Conservation (phyloP, 2,113 vertebrate species). For the Otocyon megalotis region DNA sequence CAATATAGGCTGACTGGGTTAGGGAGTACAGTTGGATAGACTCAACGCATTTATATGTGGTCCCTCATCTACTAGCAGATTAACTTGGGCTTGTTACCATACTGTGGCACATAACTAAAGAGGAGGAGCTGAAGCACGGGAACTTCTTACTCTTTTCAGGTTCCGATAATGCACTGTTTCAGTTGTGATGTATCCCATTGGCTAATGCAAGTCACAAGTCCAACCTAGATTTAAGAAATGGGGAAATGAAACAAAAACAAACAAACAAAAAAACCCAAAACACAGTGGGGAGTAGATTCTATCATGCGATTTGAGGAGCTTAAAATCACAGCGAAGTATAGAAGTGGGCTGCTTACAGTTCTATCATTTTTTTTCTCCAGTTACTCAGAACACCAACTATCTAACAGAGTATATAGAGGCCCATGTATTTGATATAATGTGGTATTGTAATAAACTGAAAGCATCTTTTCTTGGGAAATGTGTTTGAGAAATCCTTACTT, state of each 20-base stretch:
- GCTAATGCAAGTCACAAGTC: background rate
- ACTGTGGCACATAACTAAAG: background rate
- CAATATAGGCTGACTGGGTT: background rate
- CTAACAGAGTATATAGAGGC: rapidly evolving
- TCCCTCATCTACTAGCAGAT: background rate
- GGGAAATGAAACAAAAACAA: no score
- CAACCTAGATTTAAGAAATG: background rate
- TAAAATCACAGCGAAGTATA: background rate
- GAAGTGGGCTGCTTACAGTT: background rate
- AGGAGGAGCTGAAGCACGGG: background rate
- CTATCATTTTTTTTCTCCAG: background rate
- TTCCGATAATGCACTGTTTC: background rate
- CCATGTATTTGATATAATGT: background rate
- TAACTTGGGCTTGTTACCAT: background rate
- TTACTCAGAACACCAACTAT: background rate
- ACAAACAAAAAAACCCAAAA: no score
- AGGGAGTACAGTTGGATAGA: background rate
- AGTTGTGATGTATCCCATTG: background rate
- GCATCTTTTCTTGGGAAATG: background rate
- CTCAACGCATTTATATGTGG: rapidly evolving
- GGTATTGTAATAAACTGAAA: background rate
- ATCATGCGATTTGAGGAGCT: background rate
- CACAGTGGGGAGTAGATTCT: no score
- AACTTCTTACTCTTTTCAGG: background rate
- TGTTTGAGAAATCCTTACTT: background rate